Conservation (phyloP, 2,888 invertebrate genomes). For the Polyommatus iphigenia region DNA sequence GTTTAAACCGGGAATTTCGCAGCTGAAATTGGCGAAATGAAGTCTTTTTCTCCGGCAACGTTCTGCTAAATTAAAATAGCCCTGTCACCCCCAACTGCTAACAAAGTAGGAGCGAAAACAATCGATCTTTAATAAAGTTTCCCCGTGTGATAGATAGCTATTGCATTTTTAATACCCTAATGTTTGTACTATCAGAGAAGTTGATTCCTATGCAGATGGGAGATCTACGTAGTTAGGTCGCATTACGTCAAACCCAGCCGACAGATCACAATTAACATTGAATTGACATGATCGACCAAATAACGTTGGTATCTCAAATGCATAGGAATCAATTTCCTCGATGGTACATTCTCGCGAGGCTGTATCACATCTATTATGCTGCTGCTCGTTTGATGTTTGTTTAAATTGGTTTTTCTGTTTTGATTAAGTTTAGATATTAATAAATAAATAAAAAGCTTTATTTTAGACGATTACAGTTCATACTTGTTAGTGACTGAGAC, state of each 20-base stretch:
- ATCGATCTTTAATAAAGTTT: slow-evolving; percentile 32
- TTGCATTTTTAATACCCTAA: slow-evolving; percentile 63
- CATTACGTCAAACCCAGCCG: too few relatives aligned
- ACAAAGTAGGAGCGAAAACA: slow-evolving; percentile 29
- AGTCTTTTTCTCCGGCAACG: neutral
- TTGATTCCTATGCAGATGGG: too few relatives aligned
- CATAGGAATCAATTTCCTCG: too few relatives aligned
- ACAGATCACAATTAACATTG: too few relatives aligned
- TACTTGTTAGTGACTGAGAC: too few relatives aligned
- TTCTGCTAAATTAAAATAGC: slow-evolving; percentile 30
- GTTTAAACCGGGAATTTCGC: neutral
- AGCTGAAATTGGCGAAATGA: slow-evolving; percentile 16
- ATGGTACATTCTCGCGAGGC: slow-evolving; percentile 46
- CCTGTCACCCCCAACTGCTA: slow-evolving; percentile 31
- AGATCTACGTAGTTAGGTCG: too few relatives aligned
- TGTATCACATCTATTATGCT: slow-evolving; percentile 34
- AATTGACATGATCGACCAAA: too few relatives aligned
- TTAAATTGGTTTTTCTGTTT: neutral
- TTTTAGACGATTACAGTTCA: too few relatives aligned
- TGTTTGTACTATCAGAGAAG: too few relatives aligned
- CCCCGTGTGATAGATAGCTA: slow-evolving; percentile 35
- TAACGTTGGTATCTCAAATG: too few relatives aligned
- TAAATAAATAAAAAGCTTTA: too few relatives aligned
- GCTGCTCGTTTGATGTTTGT: slow-evolving; percentile 32
- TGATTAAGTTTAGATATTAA: too few relatives aligned